Conservation (phyloP, 2,797 vertebrate genomes). For the Bufotes viridis region DNA sequence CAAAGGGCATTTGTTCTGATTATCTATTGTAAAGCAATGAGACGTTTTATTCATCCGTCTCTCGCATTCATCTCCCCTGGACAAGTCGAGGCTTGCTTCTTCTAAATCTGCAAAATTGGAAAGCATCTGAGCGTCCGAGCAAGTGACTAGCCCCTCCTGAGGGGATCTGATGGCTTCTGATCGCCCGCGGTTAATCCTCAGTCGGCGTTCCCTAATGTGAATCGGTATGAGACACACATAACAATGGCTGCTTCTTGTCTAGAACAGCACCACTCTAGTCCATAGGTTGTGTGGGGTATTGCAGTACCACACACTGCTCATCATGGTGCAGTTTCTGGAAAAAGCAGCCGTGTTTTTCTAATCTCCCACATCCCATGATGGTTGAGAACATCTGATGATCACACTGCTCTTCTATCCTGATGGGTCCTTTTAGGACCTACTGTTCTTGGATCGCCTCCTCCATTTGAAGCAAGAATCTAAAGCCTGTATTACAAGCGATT, state of each 20-base stretch:
- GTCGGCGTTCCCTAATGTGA: neutral
- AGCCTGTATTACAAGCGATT: no score
- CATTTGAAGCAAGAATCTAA: no score
- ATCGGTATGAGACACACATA: no score
- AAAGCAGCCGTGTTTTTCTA: no score
- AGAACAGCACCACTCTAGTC: neutral
- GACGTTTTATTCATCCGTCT: neutral
- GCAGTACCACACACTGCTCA: no score
- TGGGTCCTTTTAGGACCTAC: no score
- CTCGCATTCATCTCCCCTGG: constrained; percentile 22
- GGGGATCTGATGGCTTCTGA: neutral
- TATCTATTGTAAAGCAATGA: neutral
- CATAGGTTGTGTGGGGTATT: neutral
- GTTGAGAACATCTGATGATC: no score
- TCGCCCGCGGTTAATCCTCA: constrained; percentile 49
- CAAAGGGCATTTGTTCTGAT: neutral
- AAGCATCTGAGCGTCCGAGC: constrained; percentile 39
- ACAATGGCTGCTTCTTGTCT: neutral
- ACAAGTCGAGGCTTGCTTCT: constrained; percentile 56
- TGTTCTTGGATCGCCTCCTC: no score
- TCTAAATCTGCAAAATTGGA: constrained; percentile 58
- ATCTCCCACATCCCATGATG: no score
- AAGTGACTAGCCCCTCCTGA: constrained; percentile 59
- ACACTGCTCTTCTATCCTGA: no score
- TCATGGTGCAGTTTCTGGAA: no score